Evolutionary conservation across 2,888 invertebrate genomes (phyloP), one percentile per base, ranked within the genome.

Genomic region (Muscina levida): DNA sequence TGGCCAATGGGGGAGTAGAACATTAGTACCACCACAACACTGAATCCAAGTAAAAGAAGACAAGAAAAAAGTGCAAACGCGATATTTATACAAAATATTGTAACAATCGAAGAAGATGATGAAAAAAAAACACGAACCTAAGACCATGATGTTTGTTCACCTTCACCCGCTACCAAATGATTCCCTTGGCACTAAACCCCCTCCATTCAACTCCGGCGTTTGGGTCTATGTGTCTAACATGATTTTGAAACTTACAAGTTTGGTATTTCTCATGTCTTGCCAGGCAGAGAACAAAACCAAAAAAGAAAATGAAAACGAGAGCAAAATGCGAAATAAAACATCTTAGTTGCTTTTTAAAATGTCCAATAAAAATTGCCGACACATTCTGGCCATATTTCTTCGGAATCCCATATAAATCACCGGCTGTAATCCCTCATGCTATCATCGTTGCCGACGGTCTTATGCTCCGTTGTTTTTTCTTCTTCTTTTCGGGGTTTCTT

Each of bases 291-390:
- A 46, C 44, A 46, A 67, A 72, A 51, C 56, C 68, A 66, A 24
- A 59, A 24, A 17, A 68, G 46, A 3, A 79, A 75, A 75, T 24
- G 79, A 68, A 82, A 75, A 82, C 82, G 84, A 83, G 84, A 83
- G 84, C 85, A 86, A 87, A 86, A 74, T 67, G 72, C 77, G 77
- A 81, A 62, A 77, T 77, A 81, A 86, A 89, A 89, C 88, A 88
- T 90, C 91, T 90, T 90, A 90, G 87, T 90, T 85, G 87, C 89
- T 84, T 90, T 90, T 90, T 89, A 89, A 90, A 90, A 91, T 90
- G 91, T 90, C 90, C 90, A 90, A 90, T 90, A 90, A 90, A 90
- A 90, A 90, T 90, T 90, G 90, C 91, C 90, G 90, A 91, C 90
- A 90, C 90, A 90, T 90, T 90, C 90, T 88, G 87, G 90, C 90